These are phyloP conservation scores for Cephus pygmeus DNA, from an alignment of 2,888 invertebrate species.

Conservation along the genomic window DNA sequence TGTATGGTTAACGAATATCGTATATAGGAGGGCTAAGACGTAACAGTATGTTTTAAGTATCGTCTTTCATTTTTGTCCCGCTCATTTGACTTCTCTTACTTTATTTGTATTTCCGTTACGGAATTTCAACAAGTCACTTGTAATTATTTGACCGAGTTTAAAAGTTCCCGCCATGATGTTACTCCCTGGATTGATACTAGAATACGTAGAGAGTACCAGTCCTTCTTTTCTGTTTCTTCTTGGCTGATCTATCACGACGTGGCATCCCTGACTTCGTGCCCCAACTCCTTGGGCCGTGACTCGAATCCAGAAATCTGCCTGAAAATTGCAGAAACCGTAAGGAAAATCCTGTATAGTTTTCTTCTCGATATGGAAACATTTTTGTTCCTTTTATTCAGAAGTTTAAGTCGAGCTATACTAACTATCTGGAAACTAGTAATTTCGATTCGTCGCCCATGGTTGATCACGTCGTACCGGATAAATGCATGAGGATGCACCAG, in stretches of 20 bases:
- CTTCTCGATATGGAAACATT: background rate
- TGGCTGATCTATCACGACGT: conserved; percentile 38
- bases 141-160: background rate
- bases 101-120: background rate
- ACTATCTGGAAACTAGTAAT: background rate
- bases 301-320: conserved; percentile 21
- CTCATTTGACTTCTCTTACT: background rate
- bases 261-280: conserved; percentile 28
- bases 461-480: background rate
- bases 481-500: background rate
- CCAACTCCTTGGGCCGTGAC: conserved; percentile 33
- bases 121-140: background rate
- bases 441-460: background rate
- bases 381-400: background rate
- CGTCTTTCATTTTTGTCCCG: background rate
- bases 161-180: background rate
- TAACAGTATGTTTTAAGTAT: no score
- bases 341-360: background rate
- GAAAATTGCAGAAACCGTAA: conserved; percentile 1
- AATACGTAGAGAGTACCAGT: background rate
- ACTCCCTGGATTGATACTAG: background rate
- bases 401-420: background rate
- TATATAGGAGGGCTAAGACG: no score
- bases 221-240: conserved; percentile 24
- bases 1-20: no score